Base-by-base conservation (phyloP, 1,140 invertebrate genomes). In the Papilio aristodemus region DNA sequence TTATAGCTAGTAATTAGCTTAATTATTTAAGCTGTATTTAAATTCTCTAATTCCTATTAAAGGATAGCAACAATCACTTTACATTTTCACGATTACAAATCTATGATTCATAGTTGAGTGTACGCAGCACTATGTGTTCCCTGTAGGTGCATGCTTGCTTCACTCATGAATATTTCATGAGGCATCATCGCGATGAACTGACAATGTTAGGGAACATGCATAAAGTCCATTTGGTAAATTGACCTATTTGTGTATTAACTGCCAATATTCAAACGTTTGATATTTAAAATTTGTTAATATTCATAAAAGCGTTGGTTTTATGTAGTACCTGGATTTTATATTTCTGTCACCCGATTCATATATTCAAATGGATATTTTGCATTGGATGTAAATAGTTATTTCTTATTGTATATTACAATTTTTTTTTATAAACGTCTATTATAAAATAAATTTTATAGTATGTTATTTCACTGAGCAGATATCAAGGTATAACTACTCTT, bases 131-230 rank as follows among this genome's bases (percentile, higher is more conserved):
- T 36, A 59, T 59, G 57, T 14, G 14, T 57, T 9, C 7, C 1
- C 9, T 25, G 19, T 43, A 46, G 38, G 27, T 66, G 63, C 63
- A 66, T 41, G 39, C 36, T 64, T 50, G 60, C n/a, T n/a, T n/a
- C n/a, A 38, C 50, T 57, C 73, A 72, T 78, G 72, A 70, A 78
- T 78, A 78, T 73, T 78, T 63, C 70, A 78, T 78, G 67, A 70
- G 69, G 71, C 69, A 64, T 67, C 62, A 43, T 68, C 43, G 60
- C 66, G 64, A 43, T 67, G 66, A 67, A 71, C 60, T 71, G 70
- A 60, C 66, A 46, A 50, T 25, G 66, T 77, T 72, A 63, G 68
- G 69, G 50, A 69, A 63, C 59, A 50, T 71, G 41, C 57, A 17
- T 62, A 66, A 70, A 60, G 57, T 69, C 68, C 60, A 50, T 41